phyloP scores from a whole-genome alignment of 2,113 vertebrate species.

The Euleptes europaea region DNA sequence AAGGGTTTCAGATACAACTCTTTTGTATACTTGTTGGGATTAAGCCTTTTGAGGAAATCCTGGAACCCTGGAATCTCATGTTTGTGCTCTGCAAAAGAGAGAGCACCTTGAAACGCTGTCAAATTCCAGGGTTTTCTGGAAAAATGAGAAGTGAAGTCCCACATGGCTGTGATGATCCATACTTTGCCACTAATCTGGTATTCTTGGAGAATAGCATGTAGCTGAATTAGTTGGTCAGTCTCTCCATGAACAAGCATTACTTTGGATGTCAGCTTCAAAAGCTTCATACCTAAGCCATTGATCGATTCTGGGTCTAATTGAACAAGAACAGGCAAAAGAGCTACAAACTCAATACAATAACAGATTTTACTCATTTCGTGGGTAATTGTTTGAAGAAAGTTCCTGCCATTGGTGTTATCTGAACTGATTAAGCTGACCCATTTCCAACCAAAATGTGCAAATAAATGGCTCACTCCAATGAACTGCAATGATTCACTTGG shows the following conservation, averaged over 20 bases:
- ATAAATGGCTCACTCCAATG: not conserved
- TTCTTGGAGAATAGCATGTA: not conserved
- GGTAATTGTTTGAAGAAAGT: not conserved
- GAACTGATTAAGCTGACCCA: conserved; percentile 3
- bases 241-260: not conserved
- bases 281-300: not conserved
- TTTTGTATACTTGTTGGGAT: not conserved
- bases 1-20: not conserved
- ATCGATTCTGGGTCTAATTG: not conserved
- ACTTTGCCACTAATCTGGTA: not conserved
- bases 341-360: conserved; percentile 4
- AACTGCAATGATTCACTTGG: not conserved
- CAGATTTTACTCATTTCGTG: not conserved
- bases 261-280: not conserved
- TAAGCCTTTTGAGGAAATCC: not conserved
- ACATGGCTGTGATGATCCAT: not conserved
- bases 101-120: not conserved
- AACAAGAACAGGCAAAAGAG: not conserved
- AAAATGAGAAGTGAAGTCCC: not conserved
- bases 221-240: not conserved
- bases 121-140: fast-evolving
- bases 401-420: conserved; percentile 1
- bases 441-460: conserved; percentile 29
- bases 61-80: conserved; percentile 10
- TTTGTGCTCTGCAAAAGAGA: conserved; percentile 1